These are phyloP conservation scores for Setipinna tenuifilis DNA, from an alignment of 2,797 vertebrate species.

Conservation along the genomic window DNA sequence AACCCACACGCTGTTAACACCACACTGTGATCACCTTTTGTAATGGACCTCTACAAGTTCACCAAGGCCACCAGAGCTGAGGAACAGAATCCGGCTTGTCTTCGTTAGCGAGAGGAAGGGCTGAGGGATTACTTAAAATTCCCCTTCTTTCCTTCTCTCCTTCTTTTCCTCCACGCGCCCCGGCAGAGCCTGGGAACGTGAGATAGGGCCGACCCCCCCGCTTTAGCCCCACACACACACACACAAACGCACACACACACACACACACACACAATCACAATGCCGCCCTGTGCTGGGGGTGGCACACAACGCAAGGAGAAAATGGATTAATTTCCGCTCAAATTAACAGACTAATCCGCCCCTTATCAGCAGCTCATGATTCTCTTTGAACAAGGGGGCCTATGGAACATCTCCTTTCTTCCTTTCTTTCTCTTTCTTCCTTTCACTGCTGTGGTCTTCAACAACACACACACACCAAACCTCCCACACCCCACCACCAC, in stretches of 20 bases:
- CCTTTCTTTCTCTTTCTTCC: too few relatives aligned
- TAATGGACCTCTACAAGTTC: not conserved
- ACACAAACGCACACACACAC: conserved; percentile 66
- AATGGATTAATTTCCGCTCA: conserved; percentile 77
- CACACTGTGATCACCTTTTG: not conserved
- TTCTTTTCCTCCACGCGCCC: conserved; percentile 62
- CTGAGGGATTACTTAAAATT: conserved; percentile 15
- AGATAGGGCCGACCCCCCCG: conserved; percentile 67
- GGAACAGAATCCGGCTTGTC: too few relatives aligned
- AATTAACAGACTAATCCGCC: conserved; percentile 77
- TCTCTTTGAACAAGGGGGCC: conserved; percentile 61
- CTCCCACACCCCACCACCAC: too few relatives aligned
- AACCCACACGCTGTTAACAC: too few relatives aligned
- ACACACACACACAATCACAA: conserved; percentile 43
- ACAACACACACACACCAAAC: too few relatives aligned
- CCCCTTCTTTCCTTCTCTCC: conserved; percentile 49
- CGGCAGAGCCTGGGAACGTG: conserved; percentile 72
- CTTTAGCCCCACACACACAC: conserved; percentile 48
- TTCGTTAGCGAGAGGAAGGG: not conserved
- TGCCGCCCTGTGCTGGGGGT: conserved; percentile 40
- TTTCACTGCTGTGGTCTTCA: too few relatives aligned
- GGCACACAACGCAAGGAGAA: conserved; percentile 66
- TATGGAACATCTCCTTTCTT: not conserved
- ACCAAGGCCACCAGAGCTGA: not conserved
- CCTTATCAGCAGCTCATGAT: conserved; percentile 72